Conservation (phyloP, 2,113 vertebrate species). For the Labrus mixtus region DNA sequence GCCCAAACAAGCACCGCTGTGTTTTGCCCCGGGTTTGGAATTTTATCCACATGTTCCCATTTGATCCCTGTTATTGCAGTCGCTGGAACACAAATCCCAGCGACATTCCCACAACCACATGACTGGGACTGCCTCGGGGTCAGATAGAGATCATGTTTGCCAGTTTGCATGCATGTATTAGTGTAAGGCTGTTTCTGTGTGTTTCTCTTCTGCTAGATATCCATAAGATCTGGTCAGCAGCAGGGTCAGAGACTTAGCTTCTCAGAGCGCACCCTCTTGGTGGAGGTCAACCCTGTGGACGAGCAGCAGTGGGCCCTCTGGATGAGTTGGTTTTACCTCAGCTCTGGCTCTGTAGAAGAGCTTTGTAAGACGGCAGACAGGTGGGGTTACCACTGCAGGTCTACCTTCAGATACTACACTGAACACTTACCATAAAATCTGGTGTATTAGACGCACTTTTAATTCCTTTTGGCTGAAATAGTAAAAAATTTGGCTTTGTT, state of each 20-base stretch:
- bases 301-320: constrained; percentile 35
- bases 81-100: constrained; percentile 71
- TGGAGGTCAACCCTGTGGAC: constrained; percentile 18
- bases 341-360: neutral
- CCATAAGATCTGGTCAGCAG: neutral
- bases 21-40: constrained; percentile 60
- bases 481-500: too few species aligned
- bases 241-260: neutral
- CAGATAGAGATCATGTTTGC: constrained; percentile 25
- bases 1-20: constrained; percentile 47
- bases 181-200: neutral
- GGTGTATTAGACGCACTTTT: too few species aligned
- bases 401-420: too few species aligned
- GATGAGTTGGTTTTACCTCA: constrained; percentile 21
- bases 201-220: constrained; percentile 1
- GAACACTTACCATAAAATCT: too few species aligned
- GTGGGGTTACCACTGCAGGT: too few species aligned
- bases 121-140: constrained; percentile 62
- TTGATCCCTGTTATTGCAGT: constrained; percentile 74
- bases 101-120: constrained; percentile 75
- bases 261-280: constrained; percentile 3
- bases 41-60: constrained; percentile 74
- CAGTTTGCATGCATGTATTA: constrained; percentile 41
- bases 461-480: too few species aligned
- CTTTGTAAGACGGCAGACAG: too few species aligned